Percentiles rank a stretch among this genome's conserved stretches.
phyloP scores from a whole-genome alignment of 1,140 invertebrate genomes.

The Mamestra configurata region DNA sequence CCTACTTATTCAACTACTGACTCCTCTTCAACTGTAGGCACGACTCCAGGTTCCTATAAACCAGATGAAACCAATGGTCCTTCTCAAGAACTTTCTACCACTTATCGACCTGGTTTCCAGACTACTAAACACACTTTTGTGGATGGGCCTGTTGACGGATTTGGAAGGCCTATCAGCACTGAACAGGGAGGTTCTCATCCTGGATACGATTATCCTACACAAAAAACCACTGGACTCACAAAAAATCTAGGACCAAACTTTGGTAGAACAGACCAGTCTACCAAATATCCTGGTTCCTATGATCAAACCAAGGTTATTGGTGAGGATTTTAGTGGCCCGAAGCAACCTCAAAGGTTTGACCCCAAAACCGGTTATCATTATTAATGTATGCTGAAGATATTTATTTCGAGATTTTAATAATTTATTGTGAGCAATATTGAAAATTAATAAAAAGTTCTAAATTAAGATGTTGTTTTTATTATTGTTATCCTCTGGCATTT shows the following conservation, averaged over 20 bases:
- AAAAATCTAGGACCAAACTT: neutral
- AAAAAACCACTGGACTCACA: neutral
- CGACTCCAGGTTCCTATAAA: neutral
- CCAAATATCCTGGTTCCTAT: slow-evolving; percentile 10
- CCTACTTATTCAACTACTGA: neutral
- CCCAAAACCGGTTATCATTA: slow-evolving; percentile 75
- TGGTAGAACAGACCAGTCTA: neutral
- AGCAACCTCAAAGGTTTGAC: slow-evolving; percentile 70
- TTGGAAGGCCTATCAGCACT: slow-evolving; percentile 48
- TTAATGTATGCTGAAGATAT: slow-evolving; percentile 50
- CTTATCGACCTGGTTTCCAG: slow-evolving; percentile 4
- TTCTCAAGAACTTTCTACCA: slow-evolving; percentile 5
- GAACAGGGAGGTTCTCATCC: neutral
- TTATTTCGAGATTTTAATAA: slow-evolving; percentile 34
- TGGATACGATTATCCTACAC: neutral
- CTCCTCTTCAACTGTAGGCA: neutral
- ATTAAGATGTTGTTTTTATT: neutral
- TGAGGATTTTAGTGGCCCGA: slow-evolving; percentile 76
- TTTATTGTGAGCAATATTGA: slow-evolving; percentile 42
- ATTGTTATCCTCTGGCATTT: neutral
- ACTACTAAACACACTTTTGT: neutral
- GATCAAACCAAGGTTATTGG: slow-evolving; percentile 58
- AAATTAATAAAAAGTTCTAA: slow-evolving; percentile 31
- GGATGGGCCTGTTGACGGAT: slow-evolving; percentile 29
- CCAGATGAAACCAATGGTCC: neutral